phyloP scores from a whole-genome alignment of 2,797 vertebrate genomes.

The Manis javanica region DNA sequence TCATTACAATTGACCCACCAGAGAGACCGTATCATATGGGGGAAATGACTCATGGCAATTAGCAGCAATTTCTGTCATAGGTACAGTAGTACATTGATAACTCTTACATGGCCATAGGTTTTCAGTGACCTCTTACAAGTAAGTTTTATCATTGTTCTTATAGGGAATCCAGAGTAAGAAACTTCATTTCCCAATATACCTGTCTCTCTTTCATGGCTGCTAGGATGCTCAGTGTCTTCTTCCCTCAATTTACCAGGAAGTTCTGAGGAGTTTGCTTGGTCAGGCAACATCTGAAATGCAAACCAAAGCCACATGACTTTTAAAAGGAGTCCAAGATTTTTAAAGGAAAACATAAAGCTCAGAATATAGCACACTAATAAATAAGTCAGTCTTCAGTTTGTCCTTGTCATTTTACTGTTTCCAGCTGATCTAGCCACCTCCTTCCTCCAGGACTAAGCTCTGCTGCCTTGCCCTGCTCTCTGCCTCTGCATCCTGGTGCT shows the following conservation, averaged over 20 bases:
- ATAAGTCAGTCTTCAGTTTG: neutral
- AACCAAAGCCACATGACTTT: neutral
- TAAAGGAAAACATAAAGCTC: neutral
- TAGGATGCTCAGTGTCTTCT: neutral
- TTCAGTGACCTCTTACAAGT: neutral
- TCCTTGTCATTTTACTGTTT: neutral
- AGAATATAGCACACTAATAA: neutral
- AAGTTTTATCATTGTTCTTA: neutral
- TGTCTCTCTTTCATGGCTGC: neutral
- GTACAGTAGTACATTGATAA: neutral
- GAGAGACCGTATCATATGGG: neutral
- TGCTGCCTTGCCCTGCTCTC: neutral
- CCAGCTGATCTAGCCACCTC: neutral
- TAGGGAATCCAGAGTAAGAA: neutral
- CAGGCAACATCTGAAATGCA: slow-evolving; percentile 61
- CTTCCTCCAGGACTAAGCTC: too few species aligned
- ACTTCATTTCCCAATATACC: slow-evolving; percentile 35
- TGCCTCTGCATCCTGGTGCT: too few species aligned
- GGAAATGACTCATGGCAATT: neutral
- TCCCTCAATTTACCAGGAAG: neutral
- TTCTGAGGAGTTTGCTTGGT: neutral
- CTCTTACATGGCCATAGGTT: neutral
- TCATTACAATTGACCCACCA: neutral
- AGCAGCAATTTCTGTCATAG: neutral
- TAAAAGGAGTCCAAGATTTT: neutral